phyloP scores from a whole-genome alignment of 2,113 vertebrate genomes.

The Choloepus hoffmanni region DNA sequence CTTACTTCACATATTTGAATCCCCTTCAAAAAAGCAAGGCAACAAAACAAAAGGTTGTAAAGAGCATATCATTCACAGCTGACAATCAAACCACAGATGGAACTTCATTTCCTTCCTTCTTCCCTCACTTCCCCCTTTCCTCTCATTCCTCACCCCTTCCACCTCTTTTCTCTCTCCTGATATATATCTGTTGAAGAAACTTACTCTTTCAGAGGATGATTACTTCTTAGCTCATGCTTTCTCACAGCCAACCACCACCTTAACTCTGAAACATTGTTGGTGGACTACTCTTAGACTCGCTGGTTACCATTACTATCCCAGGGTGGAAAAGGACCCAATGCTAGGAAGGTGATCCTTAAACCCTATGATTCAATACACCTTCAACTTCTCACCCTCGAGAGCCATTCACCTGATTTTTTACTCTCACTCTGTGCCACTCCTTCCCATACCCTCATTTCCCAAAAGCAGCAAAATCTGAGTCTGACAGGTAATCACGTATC shows the following conservation, averaged over 20 bases:
- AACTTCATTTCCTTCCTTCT: background rate
- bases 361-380: background rate
- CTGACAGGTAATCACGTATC: background rate
- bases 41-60: background rate
- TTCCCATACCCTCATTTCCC: background rate
- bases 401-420: background rate
- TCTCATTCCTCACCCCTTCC: background rate
- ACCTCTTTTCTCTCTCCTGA: background rate
- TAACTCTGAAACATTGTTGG: background rate
- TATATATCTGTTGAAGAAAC: background rate
- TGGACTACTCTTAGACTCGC: background rate
- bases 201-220: background rate
- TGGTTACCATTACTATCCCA: background rate
- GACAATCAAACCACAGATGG: background rate
- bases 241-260: background rate
- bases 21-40: background rate
- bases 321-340: background rate
- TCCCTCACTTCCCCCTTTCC: too few species aligned
- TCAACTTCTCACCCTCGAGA: background rate
- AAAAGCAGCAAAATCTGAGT: background rate
- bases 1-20: background rate
- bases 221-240: background rate
- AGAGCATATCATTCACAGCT: background rate
- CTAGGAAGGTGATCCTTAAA: background rate
- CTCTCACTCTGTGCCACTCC: background rate